Percentiles rank a stretch among this genome's conserved stretches.
phyloP scores from a whole-genome alignment of 2,888 invertebrate species.

The Dynastes hyllus region DNA sequence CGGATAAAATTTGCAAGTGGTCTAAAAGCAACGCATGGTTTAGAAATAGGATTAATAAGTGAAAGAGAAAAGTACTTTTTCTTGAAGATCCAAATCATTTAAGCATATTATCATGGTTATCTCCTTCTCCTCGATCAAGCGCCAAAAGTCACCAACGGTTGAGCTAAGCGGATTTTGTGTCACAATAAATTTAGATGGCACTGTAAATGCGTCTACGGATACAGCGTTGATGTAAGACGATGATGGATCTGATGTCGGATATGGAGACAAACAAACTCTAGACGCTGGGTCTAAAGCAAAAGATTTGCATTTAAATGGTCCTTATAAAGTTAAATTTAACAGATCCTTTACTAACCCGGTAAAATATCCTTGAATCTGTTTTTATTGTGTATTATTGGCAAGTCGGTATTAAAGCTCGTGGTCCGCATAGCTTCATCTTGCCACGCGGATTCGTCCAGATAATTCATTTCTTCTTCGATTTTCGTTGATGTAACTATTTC shows the following conservation, averaged over 20 bases:
- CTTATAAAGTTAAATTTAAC: background rate
- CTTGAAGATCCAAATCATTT: slow-evolving; percentile 66
- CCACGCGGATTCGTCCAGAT: slow-evolving; percentile 68
- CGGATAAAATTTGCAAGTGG: slow-evolving; percentile 58
- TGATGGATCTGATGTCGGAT: slow-evolving; percentile 65
- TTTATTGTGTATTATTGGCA: slow-evolving; percentile 62
- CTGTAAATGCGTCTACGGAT: slow-evolving; percentile 67
- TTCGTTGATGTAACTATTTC: slow-evolving; percentile 60
- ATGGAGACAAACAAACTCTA: slow-evolving; percentile 67
- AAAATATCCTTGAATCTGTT: slow-evolving; percentile 68
- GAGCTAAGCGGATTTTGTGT: slow-evolving; percentile 71
- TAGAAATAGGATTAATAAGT: background rate
- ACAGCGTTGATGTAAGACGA: slow-evolving; percentile 72
- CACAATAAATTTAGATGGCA: slow-evolving; percentile 68
- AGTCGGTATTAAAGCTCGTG: slow-evolving; percentile 46
- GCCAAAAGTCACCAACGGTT: slow-evolving; percentile 72
- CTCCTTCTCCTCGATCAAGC: slow-evolving; percentile 68
- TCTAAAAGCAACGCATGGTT: slow-evolving; percentile 28
- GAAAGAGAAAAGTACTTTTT: slow-evolving; percentile 62
- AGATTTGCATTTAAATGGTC: background rate
- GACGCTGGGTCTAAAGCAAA: slow-evolving; percentile 64
- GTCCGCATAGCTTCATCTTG: slow-evolving; percentile 69
- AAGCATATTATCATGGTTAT: slow-evolving; percentile 68
- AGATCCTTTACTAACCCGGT: slow-evolving; percentile 62
- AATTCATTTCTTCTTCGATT: slow-evolving; percentile 65